Percentiles rank a stretch among this genome's conserved stretches.
phyloP scores from a whole-genome alignment of 1,140 invertebrate genomes.

The Drosophila virilis region DNA sequence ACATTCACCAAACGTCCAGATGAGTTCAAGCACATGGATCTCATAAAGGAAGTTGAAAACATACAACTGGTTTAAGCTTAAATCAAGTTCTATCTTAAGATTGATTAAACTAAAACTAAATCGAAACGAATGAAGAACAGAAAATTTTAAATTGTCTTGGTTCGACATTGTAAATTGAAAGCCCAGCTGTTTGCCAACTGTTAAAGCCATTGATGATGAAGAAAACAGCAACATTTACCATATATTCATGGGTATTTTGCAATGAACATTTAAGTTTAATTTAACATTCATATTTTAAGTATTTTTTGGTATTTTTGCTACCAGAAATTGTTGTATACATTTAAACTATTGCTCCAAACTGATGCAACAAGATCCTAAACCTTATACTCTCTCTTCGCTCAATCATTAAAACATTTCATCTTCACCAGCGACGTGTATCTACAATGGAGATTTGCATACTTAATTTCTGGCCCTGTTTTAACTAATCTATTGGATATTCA shows the following conservation, averaged over 20 bases:
- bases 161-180: too few species aligned
- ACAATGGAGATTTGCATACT: slow-evolving; percentile 1
- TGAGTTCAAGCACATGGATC: slow-evolving; percentile 92
- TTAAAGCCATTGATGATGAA: background rate
- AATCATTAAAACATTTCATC: slow-evolving; percentile 57
- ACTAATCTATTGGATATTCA: background rate
- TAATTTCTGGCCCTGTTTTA: background rate
- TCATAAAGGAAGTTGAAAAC: slow-evolving; percentile 92
- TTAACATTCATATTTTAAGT: slow-evolving; percentile 14
- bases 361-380: slow-evolving; percentile 40
- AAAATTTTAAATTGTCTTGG: background rate
- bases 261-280: slow-evolving; percentile 17
- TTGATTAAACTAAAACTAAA: background rate
- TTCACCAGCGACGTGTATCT: slow-evolving; percentile 50
- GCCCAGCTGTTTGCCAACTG: too few species aligned
- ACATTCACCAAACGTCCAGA: slow-evolving; percentile 90
- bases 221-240: background rate
- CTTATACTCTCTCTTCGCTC: background rate
- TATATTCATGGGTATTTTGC: slow-evolving; percentile 36
- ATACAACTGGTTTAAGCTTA: slow-evolving; percentile 85
- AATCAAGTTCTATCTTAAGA: background rate
- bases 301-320: slow-evolving; percentile 5
- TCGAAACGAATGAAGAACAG: background rate
- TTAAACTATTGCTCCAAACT: slow-evolving; percentile 75
- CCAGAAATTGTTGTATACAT: slow-evolving; percentile 1